A percentile compares a stretch with the other conserved stretches of the same genome.
Conservation (phyloP, 2,113 vertebrate genomes). For the Antigone vipio region DNA sequence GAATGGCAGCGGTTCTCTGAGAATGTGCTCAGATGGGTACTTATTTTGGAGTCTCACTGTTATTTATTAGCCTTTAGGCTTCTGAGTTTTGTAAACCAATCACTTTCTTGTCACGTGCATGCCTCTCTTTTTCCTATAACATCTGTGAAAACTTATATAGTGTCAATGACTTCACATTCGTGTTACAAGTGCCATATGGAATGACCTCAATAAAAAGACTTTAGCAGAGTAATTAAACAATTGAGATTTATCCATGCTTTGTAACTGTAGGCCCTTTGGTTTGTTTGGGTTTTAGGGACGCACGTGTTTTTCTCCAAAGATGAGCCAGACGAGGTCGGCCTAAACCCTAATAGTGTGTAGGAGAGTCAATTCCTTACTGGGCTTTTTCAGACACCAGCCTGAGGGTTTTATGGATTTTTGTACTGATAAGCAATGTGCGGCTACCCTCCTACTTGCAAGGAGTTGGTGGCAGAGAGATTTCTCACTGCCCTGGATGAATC, state of each 20-base stretch:
- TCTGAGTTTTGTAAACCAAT: background rate
- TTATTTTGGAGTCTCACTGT: background rate
- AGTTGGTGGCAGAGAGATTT: background rate
- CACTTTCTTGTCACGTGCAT: background rate
- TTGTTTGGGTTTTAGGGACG: background rate
- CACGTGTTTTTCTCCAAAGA: background rate
- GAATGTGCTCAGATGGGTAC: background rate
- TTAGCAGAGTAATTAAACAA: background rate
- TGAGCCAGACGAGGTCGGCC: fast-evolving
- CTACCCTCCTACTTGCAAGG: background rate
- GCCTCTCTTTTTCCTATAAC: background rate
- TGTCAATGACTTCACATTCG: background rate
- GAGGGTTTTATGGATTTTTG: background rate
- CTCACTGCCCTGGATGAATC: background rate
- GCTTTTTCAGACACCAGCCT: fast-evolving
- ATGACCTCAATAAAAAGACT: background rate
- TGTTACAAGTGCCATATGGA: background rate
- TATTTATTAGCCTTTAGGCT: background rate
- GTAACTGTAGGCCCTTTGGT: background rate
- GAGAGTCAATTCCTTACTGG: background rate
- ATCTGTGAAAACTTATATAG: background rate
- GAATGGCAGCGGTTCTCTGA: background rate
- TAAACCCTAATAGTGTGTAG: background rate
- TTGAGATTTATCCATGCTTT: background rate
- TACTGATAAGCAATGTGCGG: background rate